phyloP scores from a whole-genome alignment of 1,140 invertebrate species.

The Lysiphlebus fabarum region DNA sequence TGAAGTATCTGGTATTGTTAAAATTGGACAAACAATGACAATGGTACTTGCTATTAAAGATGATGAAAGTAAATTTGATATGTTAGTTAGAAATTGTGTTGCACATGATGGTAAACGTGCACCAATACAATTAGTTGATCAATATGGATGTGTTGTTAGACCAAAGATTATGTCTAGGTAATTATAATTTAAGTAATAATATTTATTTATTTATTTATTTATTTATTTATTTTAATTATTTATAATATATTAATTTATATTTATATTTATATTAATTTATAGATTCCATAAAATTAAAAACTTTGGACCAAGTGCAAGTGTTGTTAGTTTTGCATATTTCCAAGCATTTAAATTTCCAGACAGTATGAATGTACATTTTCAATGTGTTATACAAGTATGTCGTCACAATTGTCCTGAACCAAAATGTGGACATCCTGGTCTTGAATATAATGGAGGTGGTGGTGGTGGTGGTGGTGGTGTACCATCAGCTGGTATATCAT shows the following conservation, averaged over 20 bases:
- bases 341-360: conserved; percentile 96
- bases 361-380: conserved; percentile 96
- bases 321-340: conserved; percentile 93
- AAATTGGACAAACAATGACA: conserved; percentile 94
- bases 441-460: conserved; percentile 67
- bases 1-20: conserved; percentile 90
- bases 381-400: conserved; percentile 93
- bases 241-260: neutral
- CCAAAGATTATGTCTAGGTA: conserved; percentile 85
- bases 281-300: conserved; percentile 95
- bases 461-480: no score
- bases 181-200: neutral
- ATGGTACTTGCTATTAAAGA: conserved; percentile 94
- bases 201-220: no score
- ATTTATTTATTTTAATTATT: no score
- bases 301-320: conserved; percentile 88
- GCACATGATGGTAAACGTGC: conserved; percentile 90
- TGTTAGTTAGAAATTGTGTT: conserved; percentile 90
- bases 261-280: conserved; percentile 24
- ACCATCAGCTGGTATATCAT: conserved; percentile 55
- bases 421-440: conserved; percentile 70
- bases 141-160: conserved; percentile 85
- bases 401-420: conserved; percentile 90
- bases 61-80: conserved; percentile 93
- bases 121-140: conserved; percentile 89